Percentiles rank a stretch among this genome's conserved stretches.
Evolutionary conservation across 1,140 invertebrate genomes (phyloP).

Genomic region (Trichogramma pretiosum): DNA sequence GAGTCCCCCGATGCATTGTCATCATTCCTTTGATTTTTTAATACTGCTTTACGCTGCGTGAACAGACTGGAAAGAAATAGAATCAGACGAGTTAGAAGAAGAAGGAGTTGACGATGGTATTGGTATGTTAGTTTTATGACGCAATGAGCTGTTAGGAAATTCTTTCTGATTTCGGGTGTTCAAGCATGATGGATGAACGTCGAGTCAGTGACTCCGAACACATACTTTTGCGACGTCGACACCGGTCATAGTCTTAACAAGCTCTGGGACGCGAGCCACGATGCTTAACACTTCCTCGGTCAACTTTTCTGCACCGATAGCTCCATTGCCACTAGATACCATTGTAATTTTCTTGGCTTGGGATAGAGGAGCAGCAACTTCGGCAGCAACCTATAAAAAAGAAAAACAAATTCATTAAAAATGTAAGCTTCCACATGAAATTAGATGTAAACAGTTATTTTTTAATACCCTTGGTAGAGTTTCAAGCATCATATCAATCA

Average conservation of each 20-base stretch:
- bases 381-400: conserved; percentile 75
- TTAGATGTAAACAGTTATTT: not conserved
- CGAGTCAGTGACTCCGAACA: conserved; percentile 13
- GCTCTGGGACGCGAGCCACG: conserved; percentile 78
- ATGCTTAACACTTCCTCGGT: conserved; percentile 89
- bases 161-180: too few relatives aligned
- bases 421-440: not conserved
- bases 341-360: conserved; percentile 90
- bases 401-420: not conserved
- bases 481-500: conserved; percentile 95
- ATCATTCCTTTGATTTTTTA: conserved; percentile 18
- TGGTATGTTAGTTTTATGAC: too few relatives aligned
- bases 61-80: conserved; percentile 37
- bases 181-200: conserved; percentile 4
- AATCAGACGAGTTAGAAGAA: conserved; percentile 10
- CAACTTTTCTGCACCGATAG: conserved; percentile 85
- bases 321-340: conserved; percentile 86
- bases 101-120: too few relatives aligned
- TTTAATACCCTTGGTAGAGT: conserved; percentile 81
- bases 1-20: conserved; percentile 2
- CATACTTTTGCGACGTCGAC: conserved; percentile 80
- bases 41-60: conserved; percentile 37
- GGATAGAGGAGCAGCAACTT: conserved; percentile 87
- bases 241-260: conserved; percentile 85
- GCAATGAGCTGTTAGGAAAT: too few relatives aligned